Percentiles rank a stretch among this genome's conserved stretches.
Evolutionary conservation across 2,797 vertebrate species (phyloP).

Genomic region (Cygnus olor): DNA sequence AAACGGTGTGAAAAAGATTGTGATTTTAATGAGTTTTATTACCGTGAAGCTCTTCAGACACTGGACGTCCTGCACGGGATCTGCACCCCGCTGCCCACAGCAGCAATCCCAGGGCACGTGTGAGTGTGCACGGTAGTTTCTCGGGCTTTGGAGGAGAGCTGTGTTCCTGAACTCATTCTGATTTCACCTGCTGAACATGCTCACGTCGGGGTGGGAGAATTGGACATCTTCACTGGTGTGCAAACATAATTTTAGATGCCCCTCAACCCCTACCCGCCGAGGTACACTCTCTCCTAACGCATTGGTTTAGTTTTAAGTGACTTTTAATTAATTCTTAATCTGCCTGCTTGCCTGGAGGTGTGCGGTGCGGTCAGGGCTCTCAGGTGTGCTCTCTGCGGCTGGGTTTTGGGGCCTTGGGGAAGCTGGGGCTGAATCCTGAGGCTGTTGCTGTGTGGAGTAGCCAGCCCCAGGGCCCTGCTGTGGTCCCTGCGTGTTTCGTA

Average conservation of each 20-base stretch:
- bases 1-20: accelerated
- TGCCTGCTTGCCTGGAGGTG: accelerated
- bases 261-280: accelerated
- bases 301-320: not conserved
- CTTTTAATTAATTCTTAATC: not conserved
- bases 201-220: too few relatives aligned
- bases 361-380: accelerated
- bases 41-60: not conserved
- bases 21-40: not conserved
- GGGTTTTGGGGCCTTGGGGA: not conserved
- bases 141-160: not conserved
- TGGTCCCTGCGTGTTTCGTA: not conserved
- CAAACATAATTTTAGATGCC: not conserved
- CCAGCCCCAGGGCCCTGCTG: not conserved
- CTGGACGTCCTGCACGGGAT: not conserved
- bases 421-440: not conserved
- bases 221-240: not conserved
- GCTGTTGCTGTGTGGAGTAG: not conserved
- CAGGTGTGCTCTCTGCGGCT: accelerated
- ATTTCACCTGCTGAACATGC: too few relatives aligned
- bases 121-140: not conserved
- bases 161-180: not conserved
- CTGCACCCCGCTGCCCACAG: accelerated
- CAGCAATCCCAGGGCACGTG: accelerated
- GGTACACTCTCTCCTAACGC: not conserved